phyloP scores from a whole-genome alignment of 2,113 vertebrate species.

The Gobio gobio region DNA sequence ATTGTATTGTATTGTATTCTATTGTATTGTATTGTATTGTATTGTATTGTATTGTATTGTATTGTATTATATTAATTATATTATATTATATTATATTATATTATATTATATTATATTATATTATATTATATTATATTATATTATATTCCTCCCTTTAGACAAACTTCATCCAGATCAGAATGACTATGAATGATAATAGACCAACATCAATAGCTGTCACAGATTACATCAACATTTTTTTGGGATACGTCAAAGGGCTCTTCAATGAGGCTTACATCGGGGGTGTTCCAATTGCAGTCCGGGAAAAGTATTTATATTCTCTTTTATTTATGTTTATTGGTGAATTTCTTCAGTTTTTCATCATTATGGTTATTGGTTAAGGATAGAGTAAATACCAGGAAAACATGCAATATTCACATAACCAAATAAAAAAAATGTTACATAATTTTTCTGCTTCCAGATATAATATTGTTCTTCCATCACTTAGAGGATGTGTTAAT shows the following conservation, averaged over 20 bases:
- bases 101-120: too few species aligned
- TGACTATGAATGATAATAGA: background rate
- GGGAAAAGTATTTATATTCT: slow-evolving; percentile 72
- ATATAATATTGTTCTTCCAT: slow-evolving; percentile 81
- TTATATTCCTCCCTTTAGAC: background rate
- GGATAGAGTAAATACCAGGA: background rate
- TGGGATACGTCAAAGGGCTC: slow-evolving; percentile 11
- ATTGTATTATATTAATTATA: background rate
- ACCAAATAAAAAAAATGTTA: background rate
- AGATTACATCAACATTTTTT: slow-evolving; percentile 20
- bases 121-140: background rate
- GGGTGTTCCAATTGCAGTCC: slow-evolving; percentile 80
- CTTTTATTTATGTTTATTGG: background rate
- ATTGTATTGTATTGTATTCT: background rate
- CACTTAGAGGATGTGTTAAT: slow-evolving; percentile 86
- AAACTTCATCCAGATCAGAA: slow-evolving; percentile 33
- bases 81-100: too few species aligned
- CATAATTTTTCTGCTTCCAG: slow-evolving; percentile 63
- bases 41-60: background rate
- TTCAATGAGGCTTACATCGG: slow-evolving; percentile 80
- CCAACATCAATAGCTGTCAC: background rate
- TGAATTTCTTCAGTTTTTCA: background rate
- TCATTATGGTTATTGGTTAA: background rate
- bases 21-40: background rate
- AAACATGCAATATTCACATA: background rate